These are phyloP conservation scores for Melieria crassipennis DNA, from an alignment of 2,888 invertebrate genomes.

Conservation along the genomic window DNA sequence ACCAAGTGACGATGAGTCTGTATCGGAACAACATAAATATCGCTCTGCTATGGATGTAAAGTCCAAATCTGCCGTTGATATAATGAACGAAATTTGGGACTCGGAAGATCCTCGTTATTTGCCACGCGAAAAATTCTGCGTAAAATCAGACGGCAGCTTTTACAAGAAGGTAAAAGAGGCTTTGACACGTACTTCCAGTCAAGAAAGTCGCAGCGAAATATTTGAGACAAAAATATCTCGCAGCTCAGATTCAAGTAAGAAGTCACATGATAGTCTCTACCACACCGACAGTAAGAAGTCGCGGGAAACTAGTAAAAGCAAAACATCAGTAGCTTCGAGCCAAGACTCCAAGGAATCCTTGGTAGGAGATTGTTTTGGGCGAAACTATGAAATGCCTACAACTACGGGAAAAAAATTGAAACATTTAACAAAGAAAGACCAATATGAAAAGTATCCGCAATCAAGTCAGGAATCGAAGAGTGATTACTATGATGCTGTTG, in stretches of 20 bases:
- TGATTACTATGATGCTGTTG: constrained; percentile 75
- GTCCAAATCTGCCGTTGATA: constrained; percentile 75
- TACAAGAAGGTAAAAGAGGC: constrained; percentile 76
- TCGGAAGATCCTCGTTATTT: constrained; percentile 81
- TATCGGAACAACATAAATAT: constrained; percentile 70
- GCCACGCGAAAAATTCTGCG: constrained; percentile 76
- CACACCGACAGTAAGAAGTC: constrained; percentile 75
- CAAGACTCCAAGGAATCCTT: constrained; percentile 76
- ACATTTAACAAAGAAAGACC: constrained; percentile 58
- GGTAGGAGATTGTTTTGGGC: constrained; percentile 61
- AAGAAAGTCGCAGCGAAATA: constrained; percentile 76
- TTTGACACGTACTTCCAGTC: constrained; percentile 75
- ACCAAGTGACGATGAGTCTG: constrained; percentile 78
- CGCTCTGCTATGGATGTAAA: constrained; percentile 71
- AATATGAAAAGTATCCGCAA: constrained; percentile 68
- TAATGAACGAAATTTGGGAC: constrained; percentile 80
- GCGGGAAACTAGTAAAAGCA: constrained; percentile 72
- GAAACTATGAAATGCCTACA: constrained; percentile 68
- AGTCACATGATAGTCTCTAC: constrained; percentile 73
- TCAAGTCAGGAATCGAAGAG: constrained; percentile 78
- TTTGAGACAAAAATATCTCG: constrained; percentile 74
- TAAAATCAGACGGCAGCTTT: constrained; percentile 78
- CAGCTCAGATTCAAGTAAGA: constrained; percentile 75
- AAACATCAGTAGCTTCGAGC: constrained; percentile 71
- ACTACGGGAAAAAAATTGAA: constrained; percentile 65